These are phyloP conservation scores for Zootoca vivipara DNA, from an alignment of 2,113 vertebrate species.

Conservation along the genomic window DNA sequence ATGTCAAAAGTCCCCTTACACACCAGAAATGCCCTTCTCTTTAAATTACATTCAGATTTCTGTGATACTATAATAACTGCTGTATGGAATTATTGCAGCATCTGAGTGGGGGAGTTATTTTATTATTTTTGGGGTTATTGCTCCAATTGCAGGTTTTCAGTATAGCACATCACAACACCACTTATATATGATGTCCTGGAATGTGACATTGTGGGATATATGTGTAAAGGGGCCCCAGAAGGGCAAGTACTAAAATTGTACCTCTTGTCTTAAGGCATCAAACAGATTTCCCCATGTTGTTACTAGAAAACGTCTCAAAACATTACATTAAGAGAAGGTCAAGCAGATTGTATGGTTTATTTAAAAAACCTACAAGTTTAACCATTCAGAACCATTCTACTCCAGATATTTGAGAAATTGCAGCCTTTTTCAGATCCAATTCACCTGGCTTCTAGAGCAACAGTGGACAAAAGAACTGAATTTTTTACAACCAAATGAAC, in stretches of 20 bases:
- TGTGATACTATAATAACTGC: constrained; percentile 71
- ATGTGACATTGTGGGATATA: constrained; percentile 35
- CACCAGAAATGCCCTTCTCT: constrained; percentile 32
- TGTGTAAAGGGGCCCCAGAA: constrained; percentile 38
- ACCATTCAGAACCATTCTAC: background rate
- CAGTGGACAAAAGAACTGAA: background rate
- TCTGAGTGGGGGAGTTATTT: constrained; percentile 59
- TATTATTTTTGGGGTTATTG: background rate
- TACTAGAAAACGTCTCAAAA: constrained; percentile 36
- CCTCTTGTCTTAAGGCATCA: background rate
- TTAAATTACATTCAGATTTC: constrained; percentile 76
- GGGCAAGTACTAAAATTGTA: background rate
- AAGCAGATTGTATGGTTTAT: background rate
- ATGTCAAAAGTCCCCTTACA: constrained; percentile 39
- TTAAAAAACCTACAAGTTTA: background rate
- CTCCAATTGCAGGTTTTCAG: constrained; percentile 61
- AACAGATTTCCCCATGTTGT: constrained; percentile 26
- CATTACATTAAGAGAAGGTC: background rate
- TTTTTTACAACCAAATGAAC: background rate
- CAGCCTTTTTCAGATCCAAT: background rate
- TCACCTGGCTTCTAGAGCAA: background rate
- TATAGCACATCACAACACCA: constrained; percentile 46
- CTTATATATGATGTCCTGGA: constrained; percentile 52
- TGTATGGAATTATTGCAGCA: constrained; percentile 62
- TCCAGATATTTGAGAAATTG: background rate